phyloP scores from a whole-genome alignment of 2,888 invertebrate genomes.

The Artemia sp. region DNA sequence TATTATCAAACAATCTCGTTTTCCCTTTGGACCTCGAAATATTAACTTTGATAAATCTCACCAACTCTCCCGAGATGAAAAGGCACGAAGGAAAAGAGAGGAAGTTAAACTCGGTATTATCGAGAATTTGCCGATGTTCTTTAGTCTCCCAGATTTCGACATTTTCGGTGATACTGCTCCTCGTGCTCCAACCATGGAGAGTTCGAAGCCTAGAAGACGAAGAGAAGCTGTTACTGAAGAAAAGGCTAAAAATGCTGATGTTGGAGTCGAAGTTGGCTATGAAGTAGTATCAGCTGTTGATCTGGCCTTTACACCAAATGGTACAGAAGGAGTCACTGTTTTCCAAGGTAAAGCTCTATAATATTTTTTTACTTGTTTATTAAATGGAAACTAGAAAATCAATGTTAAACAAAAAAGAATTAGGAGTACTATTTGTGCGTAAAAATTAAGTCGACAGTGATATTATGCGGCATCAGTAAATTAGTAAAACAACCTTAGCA shows the following conservation, averaged over 20 bases:
- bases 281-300: conserved; percentile 83
- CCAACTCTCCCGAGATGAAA: conserved; percentile 12
- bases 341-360: conserved; percentile 8
- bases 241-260: conserved; percentile 55
- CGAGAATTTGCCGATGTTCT: neutral
- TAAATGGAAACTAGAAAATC: too few relatives aligned
- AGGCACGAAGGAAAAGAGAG: conserved; percentile 2
- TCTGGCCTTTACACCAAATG: conserved; percentile 68
- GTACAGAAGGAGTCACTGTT: conserved; percentile 38
- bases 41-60: conserved; percentile 26
- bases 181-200: conserved; percentile 48
- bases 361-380: too few relatives aligned
- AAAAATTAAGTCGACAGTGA: too few relatives aligned
- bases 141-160: conserved; percentile 22
- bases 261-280: conserved; percentile 68
- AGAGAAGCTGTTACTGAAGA: conserved; percentile 23
- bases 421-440: too few relatives aligned
- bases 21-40: conserved; percentile 60
- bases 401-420: too few relatives aligned
- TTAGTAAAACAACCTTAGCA: too few relatives aligned
- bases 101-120: neutral
- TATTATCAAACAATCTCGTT: conserved; percentile 37
- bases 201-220: conserved; percentile 23
- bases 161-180: conserved; percentile 45
- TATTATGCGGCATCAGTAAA: too few relatives aligned